Conservation (phyloP, 2,797 vertebrate species). For the Siniperca scherzeri region DNA sequence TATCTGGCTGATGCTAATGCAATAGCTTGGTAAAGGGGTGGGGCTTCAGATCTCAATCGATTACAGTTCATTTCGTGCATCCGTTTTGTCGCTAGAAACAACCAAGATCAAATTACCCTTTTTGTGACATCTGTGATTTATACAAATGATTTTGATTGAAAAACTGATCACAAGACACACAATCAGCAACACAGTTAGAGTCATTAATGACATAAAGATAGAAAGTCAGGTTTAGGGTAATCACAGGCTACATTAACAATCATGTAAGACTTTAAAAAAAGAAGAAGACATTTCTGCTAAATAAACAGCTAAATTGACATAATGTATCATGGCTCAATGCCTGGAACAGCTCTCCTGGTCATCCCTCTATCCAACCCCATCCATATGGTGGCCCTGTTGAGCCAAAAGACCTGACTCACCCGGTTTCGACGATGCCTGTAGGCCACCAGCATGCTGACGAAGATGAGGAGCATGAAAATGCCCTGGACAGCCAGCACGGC, state of each 20-base stretch:
- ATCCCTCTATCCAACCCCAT: neutral
- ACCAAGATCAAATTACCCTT: neutral
- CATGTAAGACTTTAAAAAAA: neutral
- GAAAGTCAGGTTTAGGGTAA: too few relatives aligned
- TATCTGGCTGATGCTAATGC: neutral
- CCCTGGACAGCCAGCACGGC: conserved; percentile 89
- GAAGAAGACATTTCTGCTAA: neutral
- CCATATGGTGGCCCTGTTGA: neutral
- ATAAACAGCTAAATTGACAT: conserved; percentile 2
- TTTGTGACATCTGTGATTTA: neutral
- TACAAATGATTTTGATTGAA: neutral
- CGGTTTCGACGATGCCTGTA: conserved; percentile 90
- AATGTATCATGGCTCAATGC: neutral
- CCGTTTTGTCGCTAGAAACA: neutral
- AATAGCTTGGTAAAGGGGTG: neutral
- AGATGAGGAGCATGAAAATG: conserved; percentile 92
- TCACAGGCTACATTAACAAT: neutral
- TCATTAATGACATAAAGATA: too few relatives aligned
- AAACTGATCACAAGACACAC: neutral
- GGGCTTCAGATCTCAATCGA: neutral
- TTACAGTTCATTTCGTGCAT: neutral
- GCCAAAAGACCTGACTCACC: conserved; percentile 76
- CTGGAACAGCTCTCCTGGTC: neutral
- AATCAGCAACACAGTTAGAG: neutral
- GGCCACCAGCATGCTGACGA: conserved; percentile 93